Percentiles rank a stretch among this genome's conserved stretches.
These are phyloP conservation scores for Xyrichtys novacula DNA, from an alignment of 2,797 vertebrate species.

Conservation along the genomic window DNA sequence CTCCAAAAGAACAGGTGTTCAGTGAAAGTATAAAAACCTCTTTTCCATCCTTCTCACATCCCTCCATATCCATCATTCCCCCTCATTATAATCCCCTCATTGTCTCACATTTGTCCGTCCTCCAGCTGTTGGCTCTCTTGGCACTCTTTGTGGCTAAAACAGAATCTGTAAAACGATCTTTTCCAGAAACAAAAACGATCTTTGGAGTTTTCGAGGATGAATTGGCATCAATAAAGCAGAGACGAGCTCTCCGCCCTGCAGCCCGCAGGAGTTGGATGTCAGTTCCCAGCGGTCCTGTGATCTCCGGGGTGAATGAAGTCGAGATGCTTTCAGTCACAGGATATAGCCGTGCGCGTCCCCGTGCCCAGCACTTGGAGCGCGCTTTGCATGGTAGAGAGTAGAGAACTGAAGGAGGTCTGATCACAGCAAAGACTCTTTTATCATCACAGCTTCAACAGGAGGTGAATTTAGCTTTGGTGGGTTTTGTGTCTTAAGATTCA, in stretches of 20 bases:
- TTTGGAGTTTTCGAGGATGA: neutral
- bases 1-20: constrained; percentile 38
- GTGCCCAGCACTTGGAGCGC: constrained; percentile 49
- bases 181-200: neutral
- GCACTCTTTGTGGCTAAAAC: neutral
- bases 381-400: constrained; percentile 30
- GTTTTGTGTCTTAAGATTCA: too few relatives aligned
- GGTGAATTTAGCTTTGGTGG: too few relatives aligned
- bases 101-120: constrained; percentile 3
- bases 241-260: neutral
- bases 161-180: neutral
- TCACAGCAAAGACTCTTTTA: neutral
- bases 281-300: constrained; percentile 42
- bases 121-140: constrained; percentile 4
- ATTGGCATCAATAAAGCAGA: neutral
- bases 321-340: constrained; percentile 59
- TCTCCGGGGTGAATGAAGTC: constrained; percentile 66
- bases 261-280: constrained; percentile 10
- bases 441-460: neutral
- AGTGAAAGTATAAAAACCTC: neutral
- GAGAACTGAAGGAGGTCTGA: constrained; percentile 5
- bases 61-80: constrained; percentile 37
- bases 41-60: constrained; percentile 7
- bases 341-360: constrained; percentile 70
- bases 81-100: constrained; percentile 22